Evolutionary conservation across 2,797 vertebrate genomes (phyloP).

Genomic region (Holocentrus rufus): DNA sequence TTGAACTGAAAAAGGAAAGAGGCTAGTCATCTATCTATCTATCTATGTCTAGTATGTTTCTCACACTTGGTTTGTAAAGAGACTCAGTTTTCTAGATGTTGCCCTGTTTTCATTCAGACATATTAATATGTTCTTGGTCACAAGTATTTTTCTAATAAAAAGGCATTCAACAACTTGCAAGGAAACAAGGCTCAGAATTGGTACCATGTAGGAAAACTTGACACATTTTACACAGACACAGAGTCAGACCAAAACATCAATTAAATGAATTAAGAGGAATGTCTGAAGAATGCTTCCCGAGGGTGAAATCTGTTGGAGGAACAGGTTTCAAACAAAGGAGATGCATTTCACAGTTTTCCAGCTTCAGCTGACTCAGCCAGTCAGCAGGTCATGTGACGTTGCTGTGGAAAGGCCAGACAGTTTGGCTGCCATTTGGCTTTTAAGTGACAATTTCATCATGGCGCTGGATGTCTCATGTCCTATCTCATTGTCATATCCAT

Average conservation of each 20-base stretch:
- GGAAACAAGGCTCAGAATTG: background rate
- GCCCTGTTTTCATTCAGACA: too few species aligned
- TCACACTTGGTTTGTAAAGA: too few species aligned
- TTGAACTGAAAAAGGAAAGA: constrained; percentile 2
- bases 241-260: background rate
- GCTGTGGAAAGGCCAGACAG: constrained; percentile 49
- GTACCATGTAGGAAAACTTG: background rate
- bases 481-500: constrained; percentile 68
- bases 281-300: too few species aligned
- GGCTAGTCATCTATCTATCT: constrained; percentile 15
- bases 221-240: too few species aligned
- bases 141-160: background rate
- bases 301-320: background rate
- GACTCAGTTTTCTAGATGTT: too few species aligned
- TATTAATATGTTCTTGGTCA: too few species aligned
- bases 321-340: background rate
- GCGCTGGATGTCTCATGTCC: constrained; percentile 45
- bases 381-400: constrained; percentile 36
- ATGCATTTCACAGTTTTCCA: constrained; percentile 9
- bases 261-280: too few species aligned
- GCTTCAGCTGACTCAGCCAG: constrained; percentile 13
- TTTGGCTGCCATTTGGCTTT: constrained; percentile 48
- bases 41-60: background rate
- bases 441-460: constrained; percentile 62
- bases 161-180: background rate